phyloP scores from a whole-genome alignment of 2,113 vertebrate genomes.

The Bos taurus region DNA sequence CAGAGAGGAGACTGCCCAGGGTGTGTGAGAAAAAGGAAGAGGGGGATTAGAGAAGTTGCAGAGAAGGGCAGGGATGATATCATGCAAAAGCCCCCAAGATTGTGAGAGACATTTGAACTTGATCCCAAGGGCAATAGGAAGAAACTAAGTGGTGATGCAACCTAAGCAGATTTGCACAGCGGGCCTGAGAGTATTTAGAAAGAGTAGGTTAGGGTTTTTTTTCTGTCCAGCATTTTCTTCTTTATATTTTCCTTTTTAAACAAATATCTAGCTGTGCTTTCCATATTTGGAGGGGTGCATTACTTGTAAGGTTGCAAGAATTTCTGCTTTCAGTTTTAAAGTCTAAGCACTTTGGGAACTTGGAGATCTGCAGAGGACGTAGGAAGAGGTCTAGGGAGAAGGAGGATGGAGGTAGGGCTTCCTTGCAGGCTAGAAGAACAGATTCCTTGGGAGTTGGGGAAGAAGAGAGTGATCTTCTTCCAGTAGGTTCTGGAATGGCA shows the following conservation, averaged over 20 bases:
- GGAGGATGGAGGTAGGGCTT: background rate
- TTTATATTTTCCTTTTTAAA: background rate
- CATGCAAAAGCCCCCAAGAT: background rate
- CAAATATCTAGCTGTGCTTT: background rate
- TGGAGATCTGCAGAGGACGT: background rate
- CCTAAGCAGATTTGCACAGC: background rate
- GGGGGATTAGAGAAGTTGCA: background rate
- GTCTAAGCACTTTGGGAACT: background rate
- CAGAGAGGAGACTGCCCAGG: background rate
- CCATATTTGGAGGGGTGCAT: background rate
- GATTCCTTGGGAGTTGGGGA: background rate
- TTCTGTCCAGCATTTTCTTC: background rate
- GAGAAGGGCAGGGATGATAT: background rate
- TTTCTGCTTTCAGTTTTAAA: conserved; percentile 2
- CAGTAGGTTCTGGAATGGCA: background rate
- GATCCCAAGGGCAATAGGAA: background rate
- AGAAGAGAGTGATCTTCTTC: background rate
- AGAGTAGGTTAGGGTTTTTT: background rate
- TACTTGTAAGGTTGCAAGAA: background rate
- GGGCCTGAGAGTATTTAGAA: background rate
- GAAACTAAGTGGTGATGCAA: background rate
- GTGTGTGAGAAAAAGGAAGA: background rate
- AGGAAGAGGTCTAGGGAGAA: background rate
- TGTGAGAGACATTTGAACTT: background rate
- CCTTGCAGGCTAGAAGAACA: background rate